These are phyloP conservation scores for Lytechinus variegatus DNA, from an alignment of 35 echinoderm and acorn worm genomes.

Conservation along the genomic window DNA sequence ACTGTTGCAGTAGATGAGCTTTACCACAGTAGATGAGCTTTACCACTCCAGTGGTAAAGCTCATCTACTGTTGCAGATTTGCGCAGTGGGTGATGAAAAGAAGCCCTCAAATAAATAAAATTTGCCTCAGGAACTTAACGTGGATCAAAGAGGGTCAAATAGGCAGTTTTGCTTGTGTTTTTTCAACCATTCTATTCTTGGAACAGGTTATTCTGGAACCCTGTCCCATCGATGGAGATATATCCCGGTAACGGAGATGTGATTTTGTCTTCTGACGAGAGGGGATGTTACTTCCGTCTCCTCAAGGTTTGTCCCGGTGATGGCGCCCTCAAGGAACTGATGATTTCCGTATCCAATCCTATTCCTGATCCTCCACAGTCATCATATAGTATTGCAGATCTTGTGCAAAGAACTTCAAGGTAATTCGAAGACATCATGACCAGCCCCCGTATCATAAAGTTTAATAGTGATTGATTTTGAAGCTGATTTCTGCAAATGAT, in stretches of 20 bases:
- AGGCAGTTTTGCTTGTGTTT: no score
- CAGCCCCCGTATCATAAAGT: background rate
- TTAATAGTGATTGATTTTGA: background rate
- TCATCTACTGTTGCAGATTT: no score
- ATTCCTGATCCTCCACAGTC: constrained; percentile 23
- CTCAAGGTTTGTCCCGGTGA: background rate
- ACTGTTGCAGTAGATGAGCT: no score
- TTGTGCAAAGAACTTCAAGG: background rate
- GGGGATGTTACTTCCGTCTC: constrained; percentile 38
- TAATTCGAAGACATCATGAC: background rate
- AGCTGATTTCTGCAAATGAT: no score
- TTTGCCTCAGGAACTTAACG: no score
- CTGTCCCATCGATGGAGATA: constrained; percentile 44
- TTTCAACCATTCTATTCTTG: background rate
- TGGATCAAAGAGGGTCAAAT: no score
- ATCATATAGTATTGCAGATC: background rate
- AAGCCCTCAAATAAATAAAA: no score
- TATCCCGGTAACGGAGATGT: constrained; percentile 65
- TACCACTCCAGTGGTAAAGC: no score
- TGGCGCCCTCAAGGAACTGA: constrained; percentile 27
- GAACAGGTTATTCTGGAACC: constrained; percentile 48
- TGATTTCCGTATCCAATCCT: constrained; percentile 40
- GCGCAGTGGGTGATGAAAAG: no score
- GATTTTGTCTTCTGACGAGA: constrained; percentile 39
- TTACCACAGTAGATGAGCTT: no score